Evolutionary conservation across 2,888 invertebrate species (phyloP).

Genomic region (Nemotelus nigrinus): DNA sequence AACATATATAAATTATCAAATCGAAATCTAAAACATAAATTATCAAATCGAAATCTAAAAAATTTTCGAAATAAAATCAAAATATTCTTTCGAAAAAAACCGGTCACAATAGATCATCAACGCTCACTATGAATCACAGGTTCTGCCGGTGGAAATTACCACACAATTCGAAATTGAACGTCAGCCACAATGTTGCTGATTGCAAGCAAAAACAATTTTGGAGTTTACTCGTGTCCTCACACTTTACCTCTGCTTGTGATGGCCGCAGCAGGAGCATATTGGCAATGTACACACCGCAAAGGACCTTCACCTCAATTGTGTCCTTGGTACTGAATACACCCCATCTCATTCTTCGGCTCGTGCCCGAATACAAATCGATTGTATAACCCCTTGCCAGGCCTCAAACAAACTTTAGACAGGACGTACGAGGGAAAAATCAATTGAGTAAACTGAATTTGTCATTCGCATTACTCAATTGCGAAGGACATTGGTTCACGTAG

Average conservation of each 20-base stretch:
- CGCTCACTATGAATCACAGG: no score
- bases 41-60: no score
- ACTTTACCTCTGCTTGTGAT: not conserved
- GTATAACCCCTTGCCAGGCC: not conserved
- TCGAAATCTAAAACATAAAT: no score
- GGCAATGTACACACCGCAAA: slow-evolving; percentile 19
- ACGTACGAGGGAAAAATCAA: slow-evolving; percentile 5
- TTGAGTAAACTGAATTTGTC: slow-evolving; percentile 1
- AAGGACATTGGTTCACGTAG: no score
- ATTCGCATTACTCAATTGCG: not conserved
- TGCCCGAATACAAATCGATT: not conserved
- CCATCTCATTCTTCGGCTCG: not conserved
- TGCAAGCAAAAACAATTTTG: not conserved
- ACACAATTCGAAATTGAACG: no score
- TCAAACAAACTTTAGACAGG: not conserved
- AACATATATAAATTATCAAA: no score
- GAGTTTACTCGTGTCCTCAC: not conserved
- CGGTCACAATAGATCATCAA: no score
- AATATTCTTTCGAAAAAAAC: no score
- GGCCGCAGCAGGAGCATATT: not conserved
- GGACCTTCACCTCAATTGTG: slow-evolving; percentile 36
- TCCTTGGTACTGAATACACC: slow-evolving; percentile 14
- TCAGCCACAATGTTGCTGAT: no score
- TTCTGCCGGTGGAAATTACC: no score
- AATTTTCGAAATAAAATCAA: no score